Evolutionary conservation across 2,113 vertebrate genomes (phyloP), one percentile per base, ranked within the genome.

Genomic region (Salvelinus alpinus): DNA sequence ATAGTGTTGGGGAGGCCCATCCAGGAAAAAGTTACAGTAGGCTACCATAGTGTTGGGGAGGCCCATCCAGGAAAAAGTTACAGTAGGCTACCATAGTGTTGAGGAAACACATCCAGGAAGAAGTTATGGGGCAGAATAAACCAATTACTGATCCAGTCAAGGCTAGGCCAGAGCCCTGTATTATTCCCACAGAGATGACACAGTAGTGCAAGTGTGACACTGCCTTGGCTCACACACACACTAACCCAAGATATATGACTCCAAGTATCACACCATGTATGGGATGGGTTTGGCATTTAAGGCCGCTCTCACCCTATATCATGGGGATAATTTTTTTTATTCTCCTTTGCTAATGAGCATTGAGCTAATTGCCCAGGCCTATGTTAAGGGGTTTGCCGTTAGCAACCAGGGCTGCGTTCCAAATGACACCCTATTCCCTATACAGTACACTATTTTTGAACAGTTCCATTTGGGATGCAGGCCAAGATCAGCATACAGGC

Each of bases 81-180:
- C 57, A 9, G 51, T 54, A 59, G 47, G 34, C 70, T 48, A 38
- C 27, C 2, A 74, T 72, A 48, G 20, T 12, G 16, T 57, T 73
- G 80, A 73, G 48, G 48, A 51, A 71, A 76, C 70, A 11, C 38
- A 44, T 44, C 83, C 73, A 78, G 86, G 82, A 89, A 81, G 80
- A 88, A 6, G 70, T 83, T 86, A 72, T 77, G 24, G 73, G 82
- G 80, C 84, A 60, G 76, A 86, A 86, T 84, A 78, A 84, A 85
- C 79, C 87, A 83, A 87, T 90, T 86, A 81, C 82, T 79, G 51
- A 47, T 78, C 78, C 70, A 81, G 85, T 85, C 85, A 79, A 44
- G 62, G 66, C 80, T 8, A 29, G 47, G 79, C 80, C 73, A 57
- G 57, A n/a, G 78, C 77, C 67, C 84, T 79, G 87, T 77, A 85